phyloP scores from a whole-genome alignment of 2,888 invertebrate genomes.

The Hypolimnas misippus region DNA sequence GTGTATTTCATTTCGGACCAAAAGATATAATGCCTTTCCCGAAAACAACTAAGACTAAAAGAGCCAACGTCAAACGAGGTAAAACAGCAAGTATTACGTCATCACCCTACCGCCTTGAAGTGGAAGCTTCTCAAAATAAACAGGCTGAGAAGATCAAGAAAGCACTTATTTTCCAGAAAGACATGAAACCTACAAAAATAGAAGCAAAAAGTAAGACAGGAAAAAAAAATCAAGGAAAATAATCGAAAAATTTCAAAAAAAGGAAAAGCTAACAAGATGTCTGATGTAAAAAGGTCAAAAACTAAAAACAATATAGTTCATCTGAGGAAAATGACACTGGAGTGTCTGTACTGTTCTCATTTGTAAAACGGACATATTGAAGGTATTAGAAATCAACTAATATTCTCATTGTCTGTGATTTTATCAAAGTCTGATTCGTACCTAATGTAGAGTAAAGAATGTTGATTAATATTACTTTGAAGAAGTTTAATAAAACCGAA shows the following conservation, averaged over 20 bases:
- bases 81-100: constrained; percentile 5
- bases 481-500: neutral
- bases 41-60: constrained; percentile 4
- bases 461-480: neutral
- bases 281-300: neutral
- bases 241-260: neutral
- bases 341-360: too few relatives aligned
- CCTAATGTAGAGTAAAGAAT: neutral
- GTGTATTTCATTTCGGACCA: too few relatives aligned
- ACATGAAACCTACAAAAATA: neutral
- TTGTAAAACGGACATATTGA: too few relatives aligned
- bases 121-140: neutral
- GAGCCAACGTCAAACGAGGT: neutral
- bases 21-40: too few relatives aligned
- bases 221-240: neutral
- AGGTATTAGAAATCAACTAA: too few relatives aligned
- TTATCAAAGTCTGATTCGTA: neutral
- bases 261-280: neutral
- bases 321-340: neutral
- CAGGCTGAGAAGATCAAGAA: neutral
- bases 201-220: neutral
- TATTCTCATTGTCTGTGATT: neutral
- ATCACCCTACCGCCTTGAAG: constrained; percentile 2
- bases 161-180: neutral
- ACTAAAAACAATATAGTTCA: neutral